Conservation (phyloP, 2,113 vertebrate genomes). For the Anguilla rostrata region DNA sequence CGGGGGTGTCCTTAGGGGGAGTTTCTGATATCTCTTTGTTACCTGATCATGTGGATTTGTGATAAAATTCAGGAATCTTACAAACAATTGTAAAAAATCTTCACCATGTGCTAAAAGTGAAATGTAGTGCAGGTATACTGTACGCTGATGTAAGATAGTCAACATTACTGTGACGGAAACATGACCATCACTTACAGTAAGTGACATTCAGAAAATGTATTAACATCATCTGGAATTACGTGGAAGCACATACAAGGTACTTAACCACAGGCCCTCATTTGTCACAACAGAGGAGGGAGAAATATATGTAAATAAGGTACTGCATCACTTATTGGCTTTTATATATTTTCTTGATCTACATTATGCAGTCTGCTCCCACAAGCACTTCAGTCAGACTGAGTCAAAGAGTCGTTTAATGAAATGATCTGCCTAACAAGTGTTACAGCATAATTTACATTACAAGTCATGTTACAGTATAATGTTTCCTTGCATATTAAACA, state of each 20-base stretch:
- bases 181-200: neutral
- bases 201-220: neutral
- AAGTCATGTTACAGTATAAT: neutral
- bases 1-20: neutral
- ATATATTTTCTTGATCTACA: neutral
- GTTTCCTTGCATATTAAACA: slow-evolving; percentile 18
- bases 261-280: neutral
- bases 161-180: neutral
- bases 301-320: neutral
- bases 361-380: neutral
- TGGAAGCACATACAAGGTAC: neutral
- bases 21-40: neutral
- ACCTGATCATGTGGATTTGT: neutral
- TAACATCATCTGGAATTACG: neutral
- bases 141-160: neutral
- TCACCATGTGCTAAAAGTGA: neutral
- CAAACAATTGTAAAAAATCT: neutral
- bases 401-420: neutral
- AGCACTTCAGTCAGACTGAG: neutral
- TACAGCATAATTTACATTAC: neutral
- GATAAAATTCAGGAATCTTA: neutral
- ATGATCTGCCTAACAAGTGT: neutral
- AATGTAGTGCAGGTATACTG: neutral
- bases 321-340: neutral
- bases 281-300: neutral